Evolutionary conservation across 2,113 vertebrate species (phyloP), one percentile per base, ranked within the genome.

Genomic region (Miniopterus natalensis): DNA sequence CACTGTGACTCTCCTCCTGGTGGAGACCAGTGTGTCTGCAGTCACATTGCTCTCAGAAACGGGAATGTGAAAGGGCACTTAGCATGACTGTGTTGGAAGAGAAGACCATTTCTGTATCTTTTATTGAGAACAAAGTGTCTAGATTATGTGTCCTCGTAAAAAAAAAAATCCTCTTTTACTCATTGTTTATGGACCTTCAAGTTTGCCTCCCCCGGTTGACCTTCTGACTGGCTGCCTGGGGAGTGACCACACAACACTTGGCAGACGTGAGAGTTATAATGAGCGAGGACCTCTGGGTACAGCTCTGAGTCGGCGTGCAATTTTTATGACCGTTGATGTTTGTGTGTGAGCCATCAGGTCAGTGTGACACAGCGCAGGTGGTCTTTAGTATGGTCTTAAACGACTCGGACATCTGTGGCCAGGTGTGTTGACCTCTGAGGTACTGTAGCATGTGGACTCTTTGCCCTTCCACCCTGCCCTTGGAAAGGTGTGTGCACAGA

Each of bases 241-340:
- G 55, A 68, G 2, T 5, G 42, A 42, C 65, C 13, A 1, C 5
- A 20, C 6, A 9, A 8, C 23, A 25, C 74, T 70, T 9, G 27
- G 27, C 29, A 90, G 74, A 2, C 0, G 1, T 2, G 45, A 0
- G 1, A 1, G 23, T 4, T 36, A 8, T 8, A 25, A 17, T 8
- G 27, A 11, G 14, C 12, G 23, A 53, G 47, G 31, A 4, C 68
- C 23, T 79, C 49, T 6, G 8, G 75, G 66, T 23, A 1, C 6
- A 5, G 9, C 20, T 80, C 71, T 49, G 40, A 66, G 78, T 53
- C n/a, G 40, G 45, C 27, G 1, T 10, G 1, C 31, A 6, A 6
- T n/a, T 63, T 88, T 55, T 25, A 18, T 81, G 36, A 88, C 21
- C 49, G 49, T 80, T 27, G 84, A 6, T 74, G 55, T 94, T 87